A percentile compares a stretch with the other conserved stretches of the same genome.
Evolutionary conservation across 2,888 invertebrate species (phyloP).

Genomic region (Falcaria lacertinaria): DNA sequence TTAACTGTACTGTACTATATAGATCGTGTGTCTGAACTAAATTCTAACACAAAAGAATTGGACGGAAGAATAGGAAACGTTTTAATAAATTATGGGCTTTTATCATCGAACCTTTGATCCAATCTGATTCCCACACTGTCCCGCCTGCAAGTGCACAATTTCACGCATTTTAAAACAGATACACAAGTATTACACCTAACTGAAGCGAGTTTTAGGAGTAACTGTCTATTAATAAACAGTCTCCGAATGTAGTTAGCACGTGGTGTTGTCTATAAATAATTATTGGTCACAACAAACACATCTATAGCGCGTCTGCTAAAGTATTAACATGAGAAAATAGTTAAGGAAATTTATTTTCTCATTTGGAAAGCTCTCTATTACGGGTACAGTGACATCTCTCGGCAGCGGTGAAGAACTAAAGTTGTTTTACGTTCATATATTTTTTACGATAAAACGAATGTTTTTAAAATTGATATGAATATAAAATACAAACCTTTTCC

Average conservation of each 20-base stretch:
- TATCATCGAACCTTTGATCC: slow-evolving; percentile 87
- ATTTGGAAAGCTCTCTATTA: neutral
- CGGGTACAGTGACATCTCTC: neutral
- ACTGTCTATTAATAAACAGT: slow-evolving; percentile 2
- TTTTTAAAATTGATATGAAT: no score
- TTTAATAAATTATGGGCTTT: slow-evolving; percentile 11
- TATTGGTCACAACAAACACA: neutral
- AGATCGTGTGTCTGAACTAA: no score
- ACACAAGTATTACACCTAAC: slow-evolving; percentile 24
- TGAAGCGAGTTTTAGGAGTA: slow-evolving; percentile 1
- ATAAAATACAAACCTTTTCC: no score
- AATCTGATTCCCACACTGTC: slow-evolving; percentile 95
- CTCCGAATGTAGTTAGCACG: slow-evolving; percentile 21
- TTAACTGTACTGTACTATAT: no score
- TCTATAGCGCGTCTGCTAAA: neutral
- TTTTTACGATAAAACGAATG: no score
- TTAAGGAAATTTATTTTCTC: slow-evolving; percentile 20
- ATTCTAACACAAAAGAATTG: no score
- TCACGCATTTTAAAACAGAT: slow-evolving; percentile 85
- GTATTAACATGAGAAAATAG: slow-evolving; percentile 11
- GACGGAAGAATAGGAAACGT: no score
- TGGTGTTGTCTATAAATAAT: slow-evolving; percentile 8
- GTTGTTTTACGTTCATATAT: no score
- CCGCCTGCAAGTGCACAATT: slow-evolving; percentile 94
- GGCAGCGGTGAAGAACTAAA: no score